These are phyloP conservation scores for Zeuzera pyrina DNA, from an alignment of 2,888 invertebrate genomes.

Conservation along the genomic window DNA sequence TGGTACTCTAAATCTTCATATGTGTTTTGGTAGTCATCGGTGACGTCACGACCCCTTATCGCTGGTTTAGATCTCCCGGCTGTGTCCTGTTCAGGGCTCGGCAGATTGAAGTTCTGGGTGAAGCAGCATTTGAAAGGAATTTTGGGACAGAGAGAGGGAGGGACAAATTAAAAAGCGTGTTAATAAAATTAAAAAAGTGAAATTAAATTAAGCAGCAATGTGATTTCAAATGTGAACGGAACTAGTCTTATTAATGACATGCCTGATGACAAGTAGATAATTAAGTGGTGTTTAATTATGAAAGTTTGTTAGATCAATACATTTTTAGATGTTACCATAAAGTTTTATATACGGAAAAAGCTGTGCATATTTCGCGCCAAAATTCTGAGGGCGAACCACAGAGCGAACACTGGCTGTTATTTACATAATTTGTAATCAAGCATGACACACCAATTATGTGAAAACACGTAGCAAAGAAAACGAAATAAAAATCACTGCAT, in stretches of 20 bases:
- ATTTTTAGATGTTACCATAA: no score
- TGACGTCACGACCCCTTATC: conserved; percentile 39
- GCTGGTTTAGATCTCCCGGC: conserved; percentile 29
- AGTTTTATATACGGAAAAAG: conserved; percentile 4
- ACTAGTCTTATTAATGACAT: conserved; percentile 19
- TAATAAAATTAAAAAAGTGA: conserved; percentile 64
- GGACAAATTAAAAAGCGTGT: conserved; percentile 73
- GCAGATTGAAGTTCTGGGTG: conserved; percentile 66
- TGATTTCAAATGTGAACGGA: conserved; percentile 26
- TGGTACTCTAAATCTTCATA: conserved; percentile 52
- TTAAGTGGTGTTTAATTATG: neutral
- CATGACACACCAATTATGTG: conserved; percentile 41
- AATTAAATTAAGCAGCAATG: conserved; percentile 49
- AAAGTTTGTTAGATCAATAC: neutral
- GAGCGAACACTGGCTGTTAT: conserved; percentile 20
- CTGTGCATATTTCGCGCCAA: conserved; percentile 6
- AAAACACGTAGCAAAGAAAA: neutral
- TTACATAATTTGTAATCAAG: conserved; percentile 44
- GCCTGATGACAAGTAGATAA: conserved; percentile 33
- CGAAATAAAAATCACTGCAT: neutral
- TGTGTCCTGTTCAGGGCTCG: conserved; percentile 43
- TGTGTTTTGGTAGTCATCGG: conserved; percentile 40
- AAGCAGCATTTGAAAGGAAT: conserved; percentile 48
- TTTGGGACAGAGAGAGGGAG: conserved; percentile 53
- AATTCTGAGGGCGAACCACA: no score